These are phyloP conservation scores for Squalus acanthias DNA, from an alignment of 2,797 vertebrate species.

Conservation along the genomic window DNA sequence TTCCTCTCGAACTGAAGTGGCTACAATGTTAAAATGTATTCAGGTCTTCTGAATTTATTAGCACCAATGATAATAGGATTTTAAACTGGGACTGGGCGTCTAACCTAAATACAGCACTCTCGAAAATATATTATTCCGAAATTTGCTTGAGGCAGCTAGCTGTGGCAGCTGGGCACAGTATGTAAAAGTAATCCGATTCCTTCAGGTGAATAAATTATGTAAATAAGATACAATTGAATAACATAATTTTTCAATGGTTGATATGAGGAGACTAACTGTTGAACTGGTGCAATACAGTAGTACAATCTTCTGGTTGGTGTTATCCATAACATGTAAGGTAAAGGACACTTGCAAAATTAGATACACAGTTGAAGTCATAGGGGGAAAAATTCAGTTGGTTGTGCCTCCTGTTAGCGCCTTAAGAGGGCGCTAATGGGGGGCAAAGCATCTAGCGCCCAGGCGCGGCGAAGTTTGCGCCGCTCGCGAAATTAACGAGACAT, in stretches of 20 bases:
- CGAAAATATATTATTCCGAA: background rate
- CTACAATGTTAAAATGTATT: background rate
- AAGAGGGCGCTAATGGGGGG: too few relatives aligned
- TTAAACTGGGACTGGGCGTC: background rate
- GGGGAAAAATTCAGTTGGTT: too few relatives aligned
- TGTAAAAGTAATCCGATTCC: background rate
- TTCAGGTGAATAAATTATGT: background rate
- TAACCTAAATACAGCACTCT: background rate
- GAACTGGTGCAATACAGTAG: background rate
- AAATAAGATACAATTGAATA: background rate
- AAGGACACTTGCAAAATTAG: background rate
- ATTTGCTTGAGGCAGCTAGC: background rate
- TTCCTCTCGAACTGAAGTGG: background rate
- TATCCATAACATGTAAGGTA: background rate
- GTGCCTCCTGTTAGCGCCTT: too few relatives aligned
- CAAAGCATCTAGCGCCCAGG: too few relatives aligned
- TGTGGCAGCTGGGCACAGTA: background rate
- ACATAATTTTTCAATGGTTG: background rate
- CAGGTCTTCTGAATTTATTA: background rate
- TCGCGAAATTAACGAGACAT: too few relatives aligned
- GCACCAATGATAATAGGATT: background rate
- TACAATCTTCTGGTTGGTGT: background rate
- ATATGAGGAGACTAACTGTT: background rate
- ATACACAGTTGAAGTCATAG: background rate
- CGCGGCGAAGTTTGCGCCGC: too few relatives aligned